phyloP scores from a whole-genome alignment of 2,888 invertebrate species.

The Morinoia aosen region DNA sequence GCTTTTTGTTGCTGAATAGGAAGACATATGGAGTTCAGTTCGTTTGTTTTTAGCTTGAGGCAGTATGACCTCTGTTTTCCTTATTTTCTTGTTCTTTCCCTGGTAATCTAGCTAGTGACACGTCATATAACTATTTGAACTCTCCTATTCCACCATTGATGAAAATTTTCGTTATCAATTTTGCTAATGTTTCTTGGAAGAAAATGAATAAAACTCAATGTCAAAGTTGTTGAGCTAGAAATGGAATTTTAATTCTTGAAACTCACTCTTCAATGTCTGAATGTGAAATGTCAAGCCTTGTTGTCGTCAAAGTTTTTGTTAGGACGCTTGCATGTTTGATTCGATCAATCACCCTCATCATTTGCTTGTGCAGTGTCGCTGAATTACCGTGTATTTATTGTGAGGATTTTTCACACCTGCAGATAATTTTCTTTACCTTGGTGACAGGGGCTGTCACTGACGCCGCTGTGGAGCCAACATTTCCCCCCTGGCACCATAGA shows the following conservation, averaged over 20 bases:
- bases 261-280: not conserved
- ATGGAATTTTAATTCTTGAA: not conserved
- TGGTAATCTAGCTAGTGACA: no score
- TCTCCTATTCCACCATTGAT: not conserved
- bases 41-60: no score
- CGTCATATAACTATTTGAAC: no score
- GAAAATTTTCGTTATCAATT: not conserved
- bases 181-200: not conserved
- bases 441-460: constrained; percentile 57
- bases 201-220: not conserved
- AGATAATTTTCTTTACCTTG: not conserved
- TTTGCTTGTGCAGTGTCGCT: not conserved
- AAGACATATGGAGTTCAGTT: no score
- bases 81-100: no score
- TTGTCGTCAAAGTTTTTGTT: not conserved
- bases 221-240: not conserved
- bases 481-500: constrained; percentile 62
- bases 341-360: not conserved
- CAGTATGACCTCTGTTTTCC: no score
- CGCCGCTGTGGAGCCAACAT: constrained; percentile 63
- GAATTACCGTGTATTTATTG: not conserved
- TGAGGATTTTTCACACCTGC: not conserved
- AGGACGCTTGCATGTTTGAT: not conserved
- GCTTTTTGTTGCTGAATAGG: no score
- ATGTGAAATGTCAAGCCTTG: not conserved